Evolutionary conservation across 2,113 vertebrate species (phyloP).

Genomic region (Archilochus colubris): DNA sequence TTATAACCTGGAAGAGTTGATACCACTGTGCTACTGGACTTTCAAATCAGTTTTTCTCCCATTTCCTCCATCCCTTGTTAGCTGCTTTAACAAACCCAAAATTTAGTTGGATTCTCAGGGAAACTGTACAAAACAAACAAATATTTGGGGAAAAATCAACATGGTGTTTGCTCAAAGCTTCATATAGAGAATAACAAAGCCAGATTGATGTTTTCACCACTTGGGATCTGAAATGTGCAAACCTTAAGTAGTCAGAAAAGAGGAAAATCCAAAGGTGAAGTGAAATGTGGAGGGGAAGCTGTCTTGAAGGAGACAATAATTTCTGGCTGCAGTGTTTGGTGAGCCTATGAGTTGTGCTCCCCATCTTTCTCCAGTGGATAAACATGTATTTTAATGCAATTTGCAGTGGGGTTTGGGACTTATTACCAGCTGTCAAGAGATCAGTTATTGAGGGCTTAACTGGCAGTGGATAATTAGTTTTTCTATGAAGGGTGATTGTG

Average conservation of each 20-base stretch:
- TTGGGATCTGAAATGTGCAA: background rate
- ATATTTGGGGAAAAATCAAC: background rate
- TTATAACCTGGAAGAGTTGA: background rate
- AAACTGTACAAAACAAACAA: background rate
- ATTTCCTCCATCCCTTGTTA: background rate
- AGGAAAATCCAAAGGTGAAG: background rate
- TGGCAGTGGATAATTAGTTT: conserved; percentile 68
- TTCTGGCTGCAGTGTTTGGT: background rate
- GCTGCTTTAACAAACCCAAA: background rate
- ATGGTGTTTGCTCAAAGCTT: background rate
- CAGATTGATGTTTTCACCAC: background rate
- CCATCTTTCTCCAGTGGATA: conserved; percentile 49
- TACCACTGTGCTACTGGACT: background rate
- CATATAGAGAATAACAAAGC: background rate
- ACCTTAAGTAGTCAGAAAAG: background rate
- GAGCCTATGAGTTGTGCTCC: background rate
- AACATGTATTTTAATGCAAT: conserved; percentile 28
- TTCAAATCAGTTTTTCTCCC: background rate
- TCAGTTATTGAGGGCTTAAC: conserved; percentile 57
- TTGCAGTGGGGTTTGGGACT: conserved; percentile 52
- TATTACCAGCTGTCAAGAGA: conserved; percentile 68
- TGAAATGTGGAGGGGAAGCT: background rate
- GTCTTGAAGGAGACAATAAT: rapidly evolving
- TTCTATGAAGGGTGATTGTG: conserved; percentile 63
- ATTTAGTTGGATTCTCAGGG: background rate